Base-by-base conservation (phyloP, 2,888 invertebrate species). In the Agrilus biguttatus region DNA sequence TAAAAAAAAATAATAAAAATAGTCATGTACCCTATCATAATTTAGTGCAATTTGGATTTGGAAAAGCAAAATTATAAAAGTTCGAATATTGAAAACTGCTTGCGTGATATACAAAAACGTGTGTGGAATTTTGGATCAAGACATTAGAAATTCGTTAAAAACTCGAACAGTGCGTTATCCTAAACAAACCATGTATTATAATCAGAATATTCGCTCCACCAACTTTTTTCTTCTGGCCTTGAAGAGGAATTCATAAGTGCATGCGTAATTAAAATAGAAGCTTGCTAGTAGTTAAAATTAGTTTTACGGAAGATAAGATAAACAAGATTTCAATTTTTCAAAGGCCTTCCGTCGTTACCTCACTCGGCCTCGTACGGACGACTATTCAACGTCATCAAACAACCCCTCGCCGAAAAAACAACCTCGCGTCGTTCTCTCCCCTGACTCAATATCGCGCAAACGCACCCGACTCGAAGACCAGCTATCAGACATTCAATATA, bases 401-500 rank as follows among this genome's bases (percentile, higher is more conserved):
- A 74, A 76, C 59, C 75, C 76, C 13, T 75, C 75, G 44, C 77
- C 76, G 8, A 77, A 77, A 49, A 76, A 76, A 52, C 76, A 75
- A 55, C 69, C 74, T 4, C 63, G 73, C 12, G 68, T 74, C 12
- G 70, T 70, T 2, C 54, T 64, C 14, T 67, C 64, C n/a, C 67
- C 68, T 8, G 71, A 73, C 41, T 69, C 70, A 19, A 66, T 66
- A 53, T 72, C 70, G 46, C 69, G 78, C 43, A 80, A 80, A 48
- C 74, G 84, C 1, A 76, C 77, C 6, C 74, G 83, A 40, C 65
- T 88, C 1, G 87, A 87, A 54, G 85, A 85, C 62, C 82, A 85
- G 55, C 69, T 87, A 6, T 78, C 82, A 0, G 80, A 83, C 53
- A 77, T 88, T 48, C 79, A 85, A 44, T 88, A 79, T 66, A 88